Conservation (phyloP, 2,888 invertebrate genomes). For the Cantharis lateralis region DNA sequence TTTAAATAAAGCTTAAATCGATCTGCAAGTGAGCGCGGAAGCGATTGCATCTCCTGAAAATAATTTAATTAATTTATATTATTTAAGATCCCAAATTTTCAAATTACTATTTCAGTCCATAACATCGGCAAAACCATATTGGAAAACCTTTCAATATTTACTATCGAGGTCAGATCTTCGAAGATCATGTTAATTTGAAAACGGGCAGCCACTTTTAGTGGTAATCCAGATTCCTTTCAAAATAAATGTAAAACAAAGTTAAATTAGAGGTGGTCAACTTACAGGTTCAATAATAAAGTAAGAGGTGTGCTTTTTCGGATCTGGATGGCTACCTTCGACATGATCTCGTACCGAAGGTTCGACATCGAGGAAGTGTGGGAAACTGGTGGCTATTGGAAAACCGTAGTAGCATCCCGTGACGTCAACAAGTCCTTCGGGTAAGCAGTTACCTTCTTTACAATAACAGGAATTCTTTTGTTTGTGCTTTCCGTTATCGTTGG, state of each 20-base stretch:
- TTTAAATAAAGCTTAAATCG: conserved; percentile 76
- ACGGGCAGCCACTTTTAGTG: conserved; percentile 76
- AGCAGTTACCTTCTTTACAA: conserved; percentile 72
- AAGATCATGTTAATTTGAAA: conserved; percentile 89
- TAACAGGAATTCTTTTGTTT: conserved; percentile 81
- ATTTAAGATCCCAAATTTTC: background rate
- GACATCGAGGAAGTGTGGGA: conserved; percentile 83
- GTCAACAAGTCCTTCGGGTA: conserved; percentile 77
- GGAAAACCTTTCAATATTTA: conserved; percentile 69
- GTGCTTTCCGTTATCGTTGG: conserved; percentile 76
- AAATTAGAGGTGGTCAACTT: conserved; percentile 38
- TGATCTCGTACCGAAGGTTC: conserved; percentile 67
- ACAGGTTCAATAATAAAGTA: conserved; percentile 81
- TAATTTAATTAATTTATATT: conserved; percentile 22
- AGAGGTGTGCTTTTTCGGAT: conserved; percentile 67
- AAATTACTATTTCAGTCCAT: conserved; percentile 89
- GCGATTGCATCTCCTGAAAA: conserved; percentile 70
- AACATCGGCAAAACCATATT: conserved; percentile 78
- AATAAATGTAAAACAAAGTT: conserved; percentile 11
- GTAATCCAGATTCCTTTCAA: conserved; percentile 69
- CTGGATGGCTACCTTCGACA: conserved; percentile 67
- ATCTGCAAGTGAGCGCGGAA: conserved; percentile 65
- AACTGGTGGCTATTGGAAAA: conserved; percentile 86
- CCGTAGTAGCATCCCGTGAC: conserved; percentile 89
- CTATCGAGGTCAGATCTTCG: conserved; percentile 68